Evolutionary conservation across 64 coral and sea anemone genomes (phyloP), one percentile per base, ranked within the genome.

Genomic region (Dendrophyllia cribrosa): DNA sequence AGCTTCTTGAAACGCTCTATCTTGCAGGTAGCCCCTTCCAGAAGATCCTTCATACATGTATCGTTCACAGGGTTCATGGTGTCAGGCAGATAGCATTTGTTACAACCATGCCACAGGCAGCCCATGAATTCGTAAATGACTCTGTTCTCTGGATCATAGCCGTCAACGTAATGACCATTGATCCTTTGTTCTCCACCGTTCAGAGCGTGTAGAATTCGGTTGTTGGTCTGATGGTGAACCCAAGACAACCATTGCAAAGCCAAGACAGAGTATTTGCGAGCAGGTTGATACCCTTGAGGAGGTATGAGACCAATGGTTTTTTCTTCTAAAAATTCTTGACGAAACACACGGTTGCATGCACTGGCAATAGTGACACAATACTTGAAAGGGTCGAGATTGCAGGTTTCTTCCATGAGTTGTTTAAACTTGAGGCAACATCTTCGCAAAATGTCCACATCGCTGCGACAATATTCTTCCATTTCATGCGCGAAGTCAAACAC

Each of bases 171-270:
- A 51, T 83, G 72, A 7, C 23, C 25, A 14, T 77, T 75, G 4
- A 88, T 83, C 13, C 64, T 45, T 34, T 88, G 62, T 24, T 79
- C 83, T 4, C 90, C 79, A 22, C 45, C n/a, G n/a, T 86, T 92
- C 20, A 68, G 17, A 26, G 83, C 91, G 48, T 93, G 91, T 9
- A 58, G 73, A 59, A 93, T 93, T 19, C 45, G 23, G 34, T n/a
- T n/a, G n/a, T n/a, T n/a, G 52, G 67, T 46, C 26, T 72, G 59
- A 23, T 74, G 26, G 9, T 78, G 26, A 11, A 83, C 3, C 20
- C 73, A 92, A 0, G 81, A 15, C 11, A 92, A 55, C 91, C 80
- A 86, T n/a, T 86, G 85, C n/a, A n/a, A n/a, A n/a, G n/a, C n/a
- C n/a, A 43, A 87, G 9, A 14, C 61, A 3, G 83, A 87, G 14